Evolutionary conservation across 2,113 vertebrate genomes (phyloP).

Genomic region (Peromyscus leucopus): DNA sequence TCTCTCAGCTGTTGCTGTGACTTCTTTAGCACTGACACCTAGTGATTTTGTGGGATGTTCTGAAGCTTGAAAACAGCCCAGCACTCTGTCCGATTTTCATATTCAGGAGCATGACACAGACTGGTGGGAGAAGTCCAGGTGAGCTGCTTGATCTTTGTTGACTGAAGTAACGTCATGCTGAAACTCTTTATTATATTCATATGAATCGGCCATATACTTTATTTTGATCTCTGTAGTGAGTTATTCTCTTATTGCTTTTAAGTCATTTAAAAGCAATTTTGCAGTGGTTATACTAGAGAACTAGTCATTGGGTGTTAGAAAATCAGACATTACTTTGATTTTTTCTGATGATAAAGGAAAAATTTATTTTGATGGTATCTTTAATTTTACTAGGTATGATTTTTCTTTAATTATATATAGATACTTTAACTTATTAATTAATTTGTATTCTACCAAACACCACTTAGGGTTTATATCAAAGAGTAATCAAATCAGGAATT

Average conservation of each 20-base stretch:
- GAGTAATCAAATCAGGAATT: constrained; percentile 87
- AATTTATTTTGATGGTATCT: constrained; percentile 72
- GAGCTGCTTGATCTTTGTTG: constrained; percentile 43
- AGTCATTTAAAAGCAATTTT: constrained; percentile 70
- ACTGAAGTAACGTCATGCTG: constrained; percentile 50
- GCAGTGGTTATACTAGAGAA: constrained; percentile 60
- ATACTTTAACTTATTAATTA: constrained; percentile 77
- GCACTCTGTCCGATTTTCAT: not conserved
- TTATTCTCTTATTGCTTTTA: constrained; percentile 63
- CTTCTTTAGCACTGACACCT: constrained; percentile 10
- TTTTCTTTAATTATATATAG: constrained; percentile 76
- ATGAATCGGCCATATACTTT: constrained; percentile 55
- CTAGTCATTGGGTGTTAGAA: constrained; percentile 64
- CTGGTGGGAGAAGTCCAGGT: not conserved
- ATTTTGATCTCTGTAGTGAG: constrained; percentile 64
- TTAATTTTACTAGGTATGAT: constrained; percentile 73
- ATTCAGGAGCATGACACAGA: constrained; percentile 33
- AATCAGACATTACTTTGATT: constrained; percentile 60
- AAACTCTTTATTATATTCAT: constrained; percentile 57
- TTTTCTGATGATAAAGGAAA: constrained; percentile 66
- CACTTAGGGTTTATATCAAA: constrained; percentile 83
- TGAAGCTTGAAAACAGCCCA: not conserved
- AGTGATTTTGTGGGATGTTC: not conserved
- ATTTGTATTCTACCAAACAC: constrained; percentile 77
- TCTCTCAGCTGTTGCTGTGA: constrained; percentile 19